Percentiles rank a stretch among this genome's conserved stretches.
phyloP scores from a whole-genome alignment of 2,113 vertebrate genomes.

The Paraplagusia blochii region DNA sequence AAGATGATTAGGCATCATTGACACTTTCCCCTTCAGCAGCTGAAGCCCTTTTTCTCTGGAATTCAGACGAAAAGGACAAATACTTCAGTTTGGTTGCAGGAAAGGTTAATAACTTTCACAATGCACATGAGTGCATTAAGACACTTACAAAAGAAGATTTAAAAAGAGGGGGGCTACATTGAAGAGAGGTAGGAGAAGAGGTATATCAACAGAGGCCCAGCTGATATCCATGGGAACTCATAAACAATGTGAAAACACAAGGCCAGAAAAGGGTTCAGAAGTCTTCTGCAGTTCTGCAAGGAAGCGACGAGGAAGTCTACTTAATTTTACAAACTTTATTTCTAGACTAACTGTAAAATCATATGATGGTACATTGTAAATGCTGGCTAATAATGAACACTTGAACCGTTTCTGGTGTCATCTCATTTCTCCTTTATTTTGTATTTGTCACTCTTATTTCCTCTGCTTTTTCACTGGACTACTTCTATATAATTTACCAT shows the following conservation, averaged over 20 bases:
- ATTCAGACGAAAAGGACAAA: neutral
- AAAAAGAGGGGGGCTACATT: neutral
- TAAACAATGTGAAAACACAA: conserved; percentile 67
- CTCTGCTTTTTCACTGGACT: neutral
- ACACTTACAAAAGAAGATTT: neutral
- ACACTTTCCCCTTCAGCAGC: conserved; percentile 11
- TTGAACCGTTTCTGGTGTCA: conserved; percentile 31
- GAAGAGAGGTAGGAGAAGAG: conserved; percentile 28
- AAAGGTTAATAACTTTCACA: neutral
- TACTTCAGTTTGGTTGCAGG: conserved; percentile 1
- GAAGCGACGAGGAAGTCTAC: conserved; percentile 35
- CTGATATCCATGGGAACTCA: conserved; percentile 68
- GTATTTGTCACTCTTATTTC: neutral
- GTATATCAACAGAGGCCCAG: conserved; percentile 27
- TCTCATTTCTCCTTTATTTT: neutral
- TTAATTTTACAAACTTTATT: conserved; percentile 4
- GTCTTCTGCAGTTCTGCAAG: conserved; percentile 36
- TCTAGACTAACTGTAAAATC: too few relatives aligned
- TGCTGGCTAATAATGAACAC: conserved; percentile 51
- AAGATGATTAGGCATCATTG: conserved; percentile 9
- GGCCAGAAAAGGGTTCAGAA: conserved; percentile 32
- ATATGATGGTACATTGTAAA: conserved; percentile 1
- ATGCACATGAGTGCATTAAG: neutral
- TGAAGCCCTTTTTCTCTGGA: conserved; percentile 1
- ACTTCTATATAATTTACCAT: neutral